phyloP scores from a whole-genome alignment of 2,797 vertebrate genomes.

The Ptychobarbus kaznakovi region DNA sequence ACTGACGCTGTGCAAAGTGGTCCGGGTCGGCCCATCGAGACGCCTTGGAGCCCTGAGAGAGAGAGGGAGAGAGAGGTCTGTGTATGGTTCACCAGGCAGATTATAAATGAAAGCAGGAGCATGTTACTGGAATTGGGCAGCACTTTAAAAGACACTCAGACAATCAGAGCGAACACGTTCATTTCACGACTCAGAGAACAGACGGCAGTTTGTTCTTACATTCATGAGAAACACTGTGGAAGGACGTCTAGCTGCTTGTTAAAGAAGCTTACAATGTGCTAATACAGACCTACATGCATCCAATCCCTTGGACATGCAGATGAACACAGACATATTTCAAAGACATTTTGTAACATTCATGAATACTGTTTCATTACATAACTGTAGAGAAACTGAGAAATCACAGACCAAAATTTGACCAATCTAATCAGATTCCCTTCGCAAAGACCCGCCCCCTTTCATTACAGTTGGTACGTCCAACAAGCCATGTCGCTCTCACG shows the following conservation, averaged over 20 bases:
- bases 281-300: background rate
- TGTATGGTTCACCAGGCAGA: conserved; percentile 18
- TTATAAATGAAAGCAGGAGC: conserved; percentile 38
- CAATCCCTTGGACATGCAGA: background rate
- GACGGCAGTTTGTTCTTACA: conserved; percentile 13
- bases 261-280: conserved; percentile 5
- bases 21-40: conserved; percentile 86
- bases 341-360: background rate
- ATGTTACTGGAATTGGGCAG: conserved; percentile 41
- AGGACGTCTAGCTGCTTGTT: background rate
- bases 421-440: background rate
- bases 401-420: background rate
- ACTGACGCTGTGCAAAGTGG: conserved; percentile 84
- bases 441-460: too few relatives aligned
- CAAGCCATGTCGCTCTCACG: too few relatives aligned
- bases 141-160: conserved; percentile 14
- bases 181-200: conserved; percentile 45
- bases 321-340: background rate
- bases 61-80: conserved; percentile 25
- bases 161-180: conserved; percentile 40
- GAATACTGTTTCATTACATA: background rate
- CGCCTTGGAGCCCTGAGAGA: conserved; percentile 76
- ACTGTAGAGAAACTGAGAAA: background rate
- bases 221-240: conserved; percentile 1
- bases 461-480: too few relatives aligned